Evolutionary conservation across 2,888 invertebrate genomes (phyloP).

Genomic region (Macropis europaea): DNA sequence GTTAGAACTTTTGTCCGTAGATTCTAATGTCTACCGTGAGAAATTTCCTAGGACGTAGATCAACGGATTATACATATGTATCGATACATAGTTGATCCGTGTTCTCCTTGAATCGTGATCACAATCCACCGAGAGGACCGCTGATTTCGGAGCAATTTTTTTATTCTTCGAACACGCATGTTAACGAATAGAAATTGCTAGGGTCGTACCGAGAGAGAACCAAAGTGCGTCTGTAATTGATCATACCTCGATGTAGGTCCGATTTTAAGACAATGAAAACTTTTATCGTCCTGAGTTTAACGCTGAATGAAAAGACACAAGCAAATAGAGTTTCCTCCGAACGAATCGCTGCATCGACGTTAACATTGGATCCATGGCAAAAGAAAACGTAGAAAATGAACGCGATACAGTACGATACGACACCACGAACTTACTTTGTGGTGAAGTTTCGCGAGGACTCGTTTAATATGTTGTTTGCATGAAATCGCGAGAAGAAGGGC

Average conservation of each 20-base stretch:
- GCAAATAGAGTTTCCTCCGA: conserved; percentile 18
- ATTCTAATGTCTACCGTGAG: conserved; percentile 45
- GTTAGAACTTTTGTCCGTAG: conserved; percentile 53
- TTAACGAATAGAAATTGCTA: conserved; percentile 29
- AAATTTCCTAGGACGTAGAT: conserved; percentile 45
- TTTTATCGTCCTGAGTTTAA: conserved; percentile 28
- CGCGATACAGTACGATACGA: conserved; percentile 14
- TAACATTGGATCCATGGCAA: conserved; percentile 3
- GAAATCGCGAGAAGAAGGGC: conserved; percentile 30
- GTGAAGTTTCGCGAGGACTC: conserved; percentile 27
- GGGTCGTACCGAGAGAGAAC: conserved; percentile 30
- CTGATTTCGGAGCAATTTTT: conserved; percentile 40
- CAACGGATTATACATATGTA: conserved; percentile 31
- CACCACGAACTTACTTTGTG: conserved; percentile 33
- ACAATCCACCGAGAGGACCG: conserved; percentile 20
- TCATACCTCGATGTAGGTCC: conserved; percentile 39
- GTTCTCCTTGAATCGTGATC: conserved; percentile 36
- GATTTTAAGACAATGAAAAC: conserved; percentile 40
- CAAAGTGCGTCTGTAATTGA: conserved; percentile 46
- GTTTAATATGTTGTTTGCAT: conserved; percentile 36
- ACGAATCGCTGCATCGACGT: conserved; percentile 19
- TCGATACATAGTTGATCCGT: conserved; percentile 46
- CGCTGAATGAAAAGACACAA: too few species aligned
- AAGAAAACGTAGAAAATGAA: not conserved
- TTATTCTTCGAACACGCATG: conserved; percentile 41